These are phyloP conservation scores for Dermochelys coriacea DNA, from an alignment of 2,797 vertebrate species.

Conservation along the genomic window DNA sequence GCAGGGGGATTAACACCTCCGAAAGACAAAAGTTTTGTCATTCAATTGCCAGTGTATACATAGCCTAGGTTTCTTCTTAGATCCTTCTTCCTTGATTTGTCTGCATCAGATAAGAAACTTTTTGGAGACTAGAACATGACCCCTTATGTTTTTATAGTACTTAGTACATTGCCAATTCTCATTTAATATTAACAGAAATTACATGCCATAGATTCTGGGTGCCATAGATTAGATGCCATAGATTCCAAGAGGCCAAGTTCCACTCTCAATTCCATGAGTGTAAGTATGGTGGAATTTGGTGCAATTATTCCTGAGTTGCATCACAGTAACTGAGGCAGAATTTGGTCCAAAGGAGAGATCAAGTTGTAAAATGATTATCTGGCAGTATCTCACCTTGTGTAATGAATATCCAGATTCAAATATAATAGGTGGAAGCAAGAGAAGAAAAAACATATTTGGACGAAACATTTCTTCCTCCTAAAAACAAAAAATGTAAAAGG, in stretches of 20 bases:
- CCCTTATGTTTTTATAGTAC: background rate
- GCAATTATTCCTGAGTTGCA: background rate
- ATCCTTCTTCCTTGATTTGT: background rate
- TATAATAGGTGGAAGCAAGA: conserved; percentile 97
- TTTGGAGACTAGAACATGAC: background rate
- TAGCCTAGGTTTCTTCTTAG: background rate
- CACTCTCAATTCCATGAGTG: background rate
- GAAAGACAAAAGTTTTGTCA: too few relatives aligned
- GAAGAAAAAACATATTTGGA: conserved; percentile 99
- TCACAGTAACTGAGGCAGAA: conserved; percentile 2
- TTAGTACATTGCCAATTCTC: background rate
- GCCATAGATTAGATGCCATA: background rate
- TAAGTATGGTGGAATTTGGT: background rate
- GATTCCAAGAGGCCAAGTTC: background rate
- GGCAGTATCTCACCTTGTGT: conserved; percentile 89
- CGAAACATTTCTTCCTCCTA: conserved; percentile 99
- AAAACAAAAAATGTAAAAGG: conserved; percentile 34
- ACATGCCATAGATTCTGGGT: background rate
- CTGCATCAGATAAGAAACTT: background rate
- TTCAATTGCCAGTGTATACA: too few relatives aligned
- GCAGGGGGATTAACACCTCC: too few relatives aligned
- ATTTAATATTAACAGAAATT: background rate
- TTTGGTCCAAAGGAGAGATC: conserved; percentile 4
- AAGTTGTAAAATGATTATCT: background rate
- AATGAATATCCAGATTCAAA: conserved; percentile 99